phyloP scores from a whole-genome alignment of 2,797 vertebrate genomes.

The Neopelma chrysocephalum region DNA sequence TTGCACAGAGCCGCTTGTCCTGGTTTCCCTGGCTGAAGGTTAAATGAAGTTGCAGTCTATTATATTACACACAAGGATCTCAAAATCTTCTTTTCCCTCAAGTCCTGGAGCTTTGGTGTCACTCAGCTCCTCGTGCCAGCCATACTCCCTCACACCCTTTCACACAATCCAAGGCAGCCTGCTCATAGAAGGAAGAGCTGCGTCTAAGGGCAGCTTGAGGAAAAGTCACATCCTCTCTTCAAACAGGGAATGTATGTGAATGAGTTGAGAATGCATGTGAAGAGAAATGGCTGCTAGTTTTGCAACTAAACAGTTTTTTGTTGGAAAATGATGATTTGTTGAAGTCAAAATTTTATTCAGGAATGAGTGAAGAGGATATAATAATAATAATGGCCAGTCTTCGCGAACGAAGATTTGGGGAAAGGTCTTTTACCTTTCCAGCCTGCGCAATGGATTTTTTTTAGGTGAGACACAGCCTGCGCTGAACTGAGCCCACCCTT shows the following conservation, averaged over 20 bases:
- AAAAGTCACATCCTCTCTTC: background rate
- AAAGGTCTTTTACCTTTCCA: no score
- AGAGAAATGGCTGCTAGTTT: background rate
- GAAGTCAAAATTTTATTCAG: background rate
- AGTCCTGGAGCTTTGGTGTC: background rate
- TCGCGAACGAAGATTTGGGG: no score
- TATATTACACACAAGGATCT: background rate
- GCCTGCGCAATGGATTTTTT: no score
- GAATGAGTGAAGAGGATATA: background rate
- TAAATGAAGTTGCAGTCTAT: background rate
- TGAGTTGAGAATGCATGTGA: background rate
- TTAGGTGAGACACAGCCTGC: no score
- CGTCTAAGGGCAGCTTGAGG: background rate
- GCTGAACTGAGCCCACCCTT: no score
- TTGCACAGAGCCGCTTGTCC: accelerated
- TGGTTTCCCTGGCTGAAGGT: background rate
- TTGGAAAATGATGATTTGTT: background rate
- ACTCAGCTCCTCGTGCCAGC: background rate
- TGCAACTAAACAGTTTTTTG: background rate
- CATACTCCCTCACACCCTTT: background rate
- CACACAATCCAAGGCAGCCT: background rate
- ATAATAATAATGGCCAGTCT: no score
- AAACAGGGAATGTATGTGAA: background rate
- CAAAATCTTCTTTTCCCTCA: background rate
- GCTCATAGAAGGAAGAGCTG: background rate